Base-by-base conservation (phyloP, 2,888 invertebrate genomes). In the Limulus polyphemus region DNA sequence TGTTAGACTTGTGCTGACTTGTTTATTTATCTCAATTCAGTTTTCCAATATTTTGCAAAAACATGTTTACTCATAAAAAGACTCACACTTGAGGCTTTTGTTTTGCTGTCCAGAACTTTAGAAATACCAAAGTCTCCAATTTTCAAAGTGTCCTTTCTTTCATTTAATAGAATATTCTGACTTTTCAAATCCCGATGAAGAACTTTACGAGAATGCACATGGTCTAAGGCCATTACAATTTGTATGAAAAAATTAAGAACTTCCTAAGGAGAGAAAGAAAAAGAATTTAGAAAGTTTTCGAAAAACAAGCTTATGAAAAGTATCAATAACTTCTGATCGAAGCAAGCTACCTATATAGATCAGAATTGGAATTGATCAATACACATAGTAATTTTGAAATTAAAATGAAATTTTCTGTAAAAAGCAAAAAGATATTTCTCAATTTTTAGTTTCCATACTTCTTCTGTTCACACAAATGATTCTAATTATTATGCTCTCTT, bases 71-170 rank as follows among this genome's bases (percentile, higher is more conserved):
- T 79, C 79, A 14, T 62, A 64, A 59, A 64, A 60, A 58, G n/a
- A 72, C 75, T 72, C 67, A 78, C 78, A 5, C 78, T 77, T 63
- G 75, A 76, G 1, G 79, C 79, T 65, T 78, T 77, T 65, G 77
- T 77, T 70, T 78, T 77, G 58, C 83, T 84, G 57, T 79, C 76
- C 60, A 87, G 76, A 72, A 84, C 81, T 79, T 87, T 88, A 0
- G 89, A 88, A 68, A 90, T 86, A 32, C 90, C 90, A 76, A 90
- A 90, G 73, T 90, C 90, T 0, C 88, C 87, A 68, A 90, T 86
- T 78, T 90, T 89, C 1, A 88, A 81, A 11, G 87, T 77, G 65
- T 84, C 79, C 4, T 83, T 82, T 68, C 82, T 78, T 68, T 81
- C 79, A 58, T 88, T 87, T 57, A 87, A 83, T 69, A 91, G 82